These are phyloP conservation scores for Osmerus mordax DNA, from an alignment of 2,113 vertebrate genomes.

Conservation along the genomic window DNA sequence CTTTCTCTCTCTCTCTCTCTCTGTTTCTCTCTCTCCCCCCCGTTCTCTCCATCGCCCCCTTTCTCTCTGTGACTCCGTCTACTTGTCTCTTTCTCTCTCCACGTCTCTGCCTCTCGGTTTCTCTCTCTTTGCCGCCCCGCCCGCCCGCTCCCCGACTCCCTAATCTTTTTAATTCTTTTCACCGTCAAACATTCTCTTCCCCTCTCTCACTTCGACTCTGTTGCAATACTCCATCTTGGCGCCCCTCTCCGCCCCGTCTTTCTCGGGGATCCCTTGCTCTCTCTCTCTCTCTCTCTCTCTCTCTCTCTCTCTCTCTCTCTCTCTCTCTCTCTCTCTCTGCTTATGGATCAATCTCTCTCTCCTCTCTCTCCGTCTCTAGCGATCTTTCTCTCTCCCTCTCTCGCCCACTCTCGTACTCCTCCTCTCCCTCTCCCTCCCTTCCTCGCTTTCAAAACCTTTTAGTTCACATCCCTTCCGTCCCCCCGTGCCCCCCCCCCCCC, in stretches of 20 bases:
- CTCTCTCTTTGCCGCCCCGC: background rate
- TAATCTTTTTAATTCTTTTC: too few relatives aligned
- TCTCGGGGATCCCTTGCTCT: background rate
- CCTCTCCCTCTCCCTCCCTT: background rate
- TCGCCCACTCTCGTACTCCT: background rate
- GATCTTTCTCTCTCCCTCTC: background rate
- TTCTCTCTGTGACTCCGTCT: too few relatives aligned
- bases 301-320: background rate
- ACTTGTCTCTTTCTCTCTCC: background rate
- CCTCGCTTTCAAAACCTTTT: background rate
- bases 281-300: background rate
- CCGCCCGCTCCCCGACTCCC: background rate
- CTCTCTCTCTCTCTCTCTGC: background rate
- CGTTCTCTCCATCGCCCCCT: too few relatives aligned
- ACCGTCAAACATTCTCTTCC: too few relatives aligned
- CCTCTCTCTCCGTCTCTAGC: background rate
- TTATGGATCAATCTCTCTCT: background rate
- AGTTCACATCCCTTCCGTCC: background rate
- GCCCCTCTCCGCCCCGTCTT: background rate
- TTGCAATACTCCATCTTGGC: background rate
- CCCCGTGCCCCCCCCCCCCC: background rate
- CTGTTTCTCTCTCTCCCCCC: too few relatives aligned
- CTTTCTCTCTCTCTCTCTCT: too few relatives aligned
- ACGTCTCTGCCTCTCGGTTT: background rate
- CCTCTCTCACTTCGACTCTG: too few relatives aligned